A percentile compares a stretch with the other conserved stretches of the same genome.
phyloP scores from a whole-genome alignment of 2,113 vertebrate genomes.

The Boulengeromyrus knoepffleri region DNA sequence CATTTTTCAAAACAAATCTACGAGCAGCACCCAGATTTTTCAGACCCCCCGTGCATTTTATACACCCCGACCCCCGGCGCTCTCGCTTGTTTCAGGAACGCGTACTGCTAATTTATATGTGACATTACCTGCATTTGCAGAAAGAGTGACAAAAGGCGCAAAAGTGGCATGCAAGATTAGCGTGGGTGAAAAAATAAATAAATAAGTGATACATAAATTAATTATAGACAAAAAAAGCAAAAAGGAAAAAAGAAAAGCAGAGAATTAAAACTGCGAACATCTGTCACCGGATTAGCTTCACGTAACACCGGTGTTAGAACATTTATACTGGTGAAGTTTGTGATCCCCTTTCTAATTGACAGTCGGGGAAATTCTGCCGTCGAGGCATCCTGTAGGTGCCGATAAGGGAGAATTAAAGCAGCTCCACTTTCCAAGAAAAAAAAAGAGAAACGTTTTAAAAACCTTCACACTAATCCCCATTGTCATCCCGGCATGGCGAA shows the following conservation, averaged over 20 bases:
- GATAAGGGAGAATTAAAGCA: slow-evolving; percentile 52
- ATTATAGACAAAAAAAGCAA: slow-evolving; percentile 60
- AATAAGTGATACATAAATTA: slow-evolving; percentile 67
- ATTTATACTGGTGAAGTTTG: slow-evolving; percentile 76
- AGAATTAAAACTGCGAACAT: slow-evolving; percentile 71
- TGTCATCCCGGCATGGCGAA: slow-evolving; percentile 64
- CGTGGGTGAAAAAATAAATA: slow-evolving; percentile 26
- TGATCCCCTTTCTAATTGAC: slow-evolving; percentile 74
- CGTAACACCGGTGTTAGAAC: slow-evolving; percentile 73
- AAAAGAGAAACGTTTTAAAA: slow-evolving; percentile 57
- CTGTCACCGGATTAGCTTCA: slow-evolving; percentile 69
- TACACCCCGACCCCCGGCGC: neutral
- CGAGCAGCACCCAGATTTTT: neutral
- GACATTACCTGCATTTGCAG: neutral
- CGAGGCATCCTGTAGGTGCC: slow-evolving; percentile 57
- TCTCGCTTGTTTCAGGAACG: neutral
- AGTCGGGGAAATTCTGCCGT: slow-evolving; percentile 63
- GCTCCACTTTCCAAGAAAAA: slow-evolving; percentile 37
- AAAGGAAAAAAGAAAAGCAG: slow-evolving; percentile 43
- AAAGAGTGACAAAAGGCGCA: slow-evolving; percentile 53
- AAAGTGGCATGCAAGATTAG: slow-evolving; percentile 58
- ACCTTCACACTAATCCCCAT: slow-evolving; percentile 68
- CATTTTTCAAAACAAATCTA: slow-evolving; percentile 28
- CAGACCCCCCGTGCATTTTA: neutral
- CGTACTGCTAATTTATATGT: neutral